Base-by-base conservation (phyloP, 2,888 invertebrate genomes). In the Drosophila nigritarsus region DNA sequence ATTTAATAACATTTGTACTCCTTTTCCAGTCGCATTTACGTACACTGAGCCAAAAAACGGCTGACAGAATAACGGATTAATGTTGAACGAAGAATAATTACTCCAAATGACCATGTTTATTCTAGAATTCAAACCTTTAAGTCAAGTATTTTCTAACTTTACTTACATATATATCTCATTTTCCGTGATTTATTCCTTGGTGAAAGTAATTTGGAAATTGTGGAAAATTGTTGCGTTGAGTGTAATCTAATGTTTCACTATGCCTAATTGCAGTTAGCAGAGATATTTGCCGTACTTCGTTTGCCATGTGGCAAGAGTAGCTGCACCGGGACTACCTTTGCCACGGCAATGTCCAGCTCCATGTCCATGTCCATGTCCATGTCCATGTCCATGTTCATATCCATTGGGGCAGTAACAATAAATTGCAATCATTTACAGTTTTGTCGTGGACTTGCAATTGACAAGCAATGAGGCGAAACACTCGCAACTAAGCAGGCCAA, bases 381-480 rank as follows among this genome's bases (percentile, higher is more conserved):
- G 18, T 53, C 30, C 65, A 38, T 51, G 58, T 66, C 63, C 58
- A 48, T 29, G 36, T 54, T 34, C 27, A 36, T 15, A 11, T 20
- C 20, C 42, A 53, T 64, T 64, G 27, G 70, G 73, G 68, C 55
- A 68, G 77, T 74, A 77, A 81, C 87, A 74, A 87, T 87, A 85
- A 84, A 84, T 79, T 78, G 84, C 84, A 84, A 77, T 62, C 84
- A 73, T 73, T 83, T 79, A 62, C 75, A 80, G 78, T 74, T 61
- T 70, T 40, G 59, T 66, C 76, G 24, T 65, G 67, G 54, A 76
- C 61, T 66, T 63, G 60, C 38, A 56, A 42, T 20, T 20, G 42
- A 42, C 20, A 42, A 11, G 20, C 42, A 20, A 11, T 20, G 45
- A 15, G 24, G 15, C 45, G 45, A 8, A 45, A 45, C 45, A 45